Conservation (phyloP, 2,888 invertebrate genomes). For the Heliconius hortense region DNA sequence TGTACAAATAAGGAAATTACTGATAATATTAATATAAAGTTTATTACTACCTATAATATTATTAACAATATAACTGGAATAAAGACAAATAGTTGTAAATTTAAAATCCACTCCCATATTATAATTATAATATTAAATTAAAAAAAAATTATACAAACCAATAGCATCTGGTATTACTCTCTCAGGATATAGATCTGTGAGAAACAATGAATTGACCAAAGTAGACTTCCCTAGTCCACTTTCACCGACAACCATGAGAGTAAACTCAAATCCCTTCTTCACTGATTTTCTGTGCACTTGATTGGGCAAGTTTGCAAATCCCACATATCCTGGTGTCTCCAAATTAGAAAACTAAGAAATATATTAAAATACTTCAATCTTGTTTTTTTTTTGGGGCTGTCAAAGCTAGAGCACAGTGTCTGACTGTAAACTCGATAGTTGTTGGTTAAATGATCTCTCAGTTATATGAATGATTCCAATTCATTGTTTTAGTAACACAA, state of each 20-base stretch:
- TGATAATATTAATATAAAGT: not conserved
- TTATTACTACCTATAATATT: not conserved
- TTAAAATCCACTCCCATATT: not conserved
- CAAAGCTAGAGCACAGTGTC: not conserved
- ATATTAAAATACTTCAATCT: conserved; percentile 1
- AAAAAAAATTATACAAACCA: conserved; percentile 79
- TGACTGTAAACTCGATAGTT: not conserved
- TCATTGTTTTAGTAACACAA: not conserved
- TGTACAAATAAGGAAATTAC: not conserved
- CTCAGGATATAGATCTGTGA: conserved; percentile 97
- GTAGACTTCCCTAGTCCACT: conserved; percentile 97
- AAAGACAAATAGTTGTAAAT: not conserved
- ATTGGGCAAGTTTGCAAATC: conserved; percentile 97
- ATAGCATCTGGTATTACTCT: conserved; percentile 93
- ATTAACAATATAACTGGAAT: not conserved
- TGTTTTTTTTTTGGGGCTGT: not conserved
- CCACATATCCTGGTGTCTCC: conserved; percentile 94
- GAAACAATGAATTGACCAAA: conserved; percentile 95
- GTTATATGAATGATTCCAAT: not conserved
- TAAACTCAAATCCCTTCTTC: conserved; percentile 98
- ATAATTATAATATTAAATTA: no score
- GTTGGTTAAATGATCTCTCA: not conserved
- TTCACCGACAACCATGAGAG: conserved; percentile 97
- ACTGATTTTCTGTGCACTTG: conserved; percentile 98
- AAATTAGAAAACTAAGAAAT: conserved; percentile 87